A percentile compares a stretch with the other conserved stretches of the same genome.
These are phyloP conservation scores for Pseudomyrmex sp. DNA, from an alignment of 1,140 invertebrate species.

Conservation along the genomic window DNA sequence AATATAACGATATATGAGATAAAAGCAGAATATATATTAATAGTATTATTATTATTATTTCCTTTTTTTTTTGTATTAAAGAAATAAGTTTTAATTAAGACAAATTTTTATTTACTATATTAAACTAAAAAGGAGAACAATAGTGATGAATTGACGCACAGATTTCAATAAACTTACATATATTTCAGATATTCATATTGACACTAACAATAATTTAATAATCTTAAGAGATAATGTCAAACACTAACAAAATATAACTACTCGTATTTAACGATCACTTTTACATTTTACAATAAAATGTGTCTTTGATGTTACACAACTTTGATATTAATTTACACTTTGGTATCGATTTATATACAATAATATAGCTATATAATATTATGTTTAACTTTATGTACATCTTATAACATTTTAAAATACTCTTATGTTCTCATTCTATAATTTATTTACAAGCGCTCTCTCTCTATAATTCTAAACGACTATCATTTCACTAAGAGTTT, in stretches of 20 bases:
- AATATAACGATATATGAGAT: not conserved
- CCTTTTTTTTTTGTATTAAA: slow-evolving; percentile 53
- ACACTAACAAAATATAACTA: slow-evolving; percentile 65
- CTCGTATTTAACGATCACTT: slow-evolving; percentile 52
- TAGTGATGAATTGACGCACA: slow-evolving; percentile 59
- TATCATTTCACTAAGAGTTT: slow-evolving; percentile 20
- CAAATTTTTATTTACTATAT: slow-evolving; percentile 57
- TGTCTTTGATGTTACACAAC: slow-evolving; percentile 78
- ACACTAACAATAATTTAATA: slow-evolving; percentile 79
- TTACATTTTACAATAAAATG: slow-evolving; percentile 76
- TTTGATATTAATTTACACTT: slow-evolving; percentile 76
- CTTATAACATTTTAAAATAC: slow-evolving; percentile 23
- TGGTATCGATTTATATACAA: slow-evolving; percentile 79
- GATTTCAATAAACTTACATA: slow-evolving; percentile 58
- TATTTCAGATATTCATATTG: slow-evolving; percentile 55
- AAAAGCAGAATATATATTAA: not conserved
- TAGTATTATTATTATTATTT: not conserved
- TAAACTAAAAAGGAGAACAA: slow-evolving; percentile 61
- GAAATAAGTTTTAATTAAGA: slow-evolving; percentile 79
- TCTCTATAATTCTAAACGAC: slow-evolving; percentile 70
- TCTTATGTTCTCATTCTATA: too few relatives aligned
- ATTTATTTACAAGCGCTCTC: slow-evolving; percentile 47
- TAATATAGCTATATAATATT: slow-evolving; percentile 55
- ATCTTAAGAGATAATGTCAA: slow-evolving; percentile 66
- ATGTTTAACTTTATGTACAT: slow-evolving; percentile 68